Percentiles rank a stretch among this genome's conserved stretches.
These are phyloP conservation scores for Cryptus viduatorius DNA, from an alignment of 2,888 invertebrate genomes.

Conservation along the genomic window DNA sequence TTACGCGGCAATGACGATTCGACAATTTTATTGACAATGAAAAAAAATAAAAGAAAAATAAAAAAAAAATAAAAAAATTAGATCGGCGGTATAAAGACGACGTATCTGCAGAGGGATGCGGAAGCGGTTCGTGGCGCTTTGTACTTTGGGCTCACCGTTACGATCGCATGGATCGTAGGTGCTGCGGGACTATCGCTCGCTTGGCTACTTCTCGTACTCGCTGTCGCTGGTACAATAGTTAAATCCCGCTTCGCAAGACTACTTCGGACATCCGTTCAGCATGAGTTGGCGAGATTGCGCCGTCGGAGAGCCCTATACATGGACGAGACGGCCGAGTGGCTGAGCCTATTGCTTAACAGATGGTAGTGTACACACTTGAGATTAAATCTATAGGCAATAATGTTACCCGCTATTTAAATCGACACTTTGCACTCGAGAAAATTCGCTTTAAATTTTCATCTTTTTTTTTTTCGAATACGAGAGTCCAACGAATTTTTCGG, in stretches of 20 bases:
- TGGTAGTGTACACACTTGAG: constrained; percentile 83
- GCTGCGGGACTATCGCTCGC: constrained; percentile 82
- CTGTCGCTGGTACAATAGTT: constrained; percentile 79
- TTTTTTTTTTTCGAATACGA: too few relatives aligned
- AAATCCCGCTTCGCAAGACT: constrained; percentile 79
- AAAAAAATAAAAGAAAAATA: neutral
- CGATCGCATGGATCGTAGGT: constrained; percentile 83
- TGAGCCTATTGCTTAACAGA: constrained; percentile 86
- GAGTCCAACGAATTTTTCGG: too few relatives aligned
- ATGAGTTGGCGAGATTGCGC: constrained; percentile 83
- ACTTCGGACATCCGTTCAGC: constrained; percentile 79
- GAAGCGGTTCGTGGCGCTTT: constrained; percentile 78
- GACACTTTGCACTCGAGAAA: too few relatives aligned
- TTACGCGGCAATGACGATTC: neutral
- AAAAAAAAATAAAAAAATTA: neutral
- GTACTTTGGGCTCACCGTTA: constrained; percentile 78
- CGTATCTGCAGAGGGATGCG: constrained; percentile 76
- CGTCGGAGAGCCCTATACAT: constrained; percentile 85
- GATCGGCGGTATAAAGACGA: neutral
- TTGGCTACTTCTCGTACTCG: constrained; percentile 83
- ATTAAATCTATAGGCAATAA: neutral
- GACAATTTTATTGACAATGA: neutral
- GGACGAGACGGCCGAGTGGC: constrained; percentile 86
- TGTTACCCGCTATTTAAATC: too few relatives aligned
- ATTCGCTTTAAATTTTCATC: too few relatives aligned